Percentiles rank a stretch among this genome's conserved stretches.
Evolutionary conservation across 2,888 invertebrate species (phyloP).

Genomic region (Nymphalis urticae): DNA sequence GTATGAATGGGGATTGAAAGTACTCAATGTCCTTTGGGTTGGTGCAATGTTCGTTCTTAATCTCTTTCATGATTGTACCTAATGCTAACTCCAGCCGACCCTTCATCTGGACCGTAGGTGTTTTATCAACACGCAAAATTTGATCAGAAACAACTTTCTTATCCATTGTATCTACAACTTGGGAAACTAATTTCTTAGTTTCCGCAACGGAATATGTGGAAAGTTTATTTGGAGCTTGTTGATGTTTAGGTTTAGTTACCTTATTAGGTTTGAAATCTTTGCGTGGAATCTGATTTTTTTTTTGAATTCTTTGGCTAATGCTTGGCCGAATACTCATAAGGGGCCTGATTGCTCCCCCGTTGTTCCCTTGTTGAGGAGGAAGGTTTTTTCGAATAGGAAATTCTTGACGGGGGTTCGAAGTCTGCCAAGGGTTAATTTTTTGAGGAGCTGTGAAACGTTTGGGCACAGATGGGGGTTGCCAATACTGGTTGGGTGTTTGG

Average conservation of each 20-base stretch:
- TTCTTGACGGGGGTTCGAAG: conserved; percentile 11
- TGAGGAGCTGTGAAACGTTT: conserved; percentile 48
- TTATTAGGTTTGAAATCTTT: conserved; percentile 50
- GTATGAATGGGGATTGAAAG: conserved; percentile 38
- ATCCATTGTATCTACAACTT: conserved; percentile 15
- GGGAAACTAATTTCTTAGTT: conserved; percentile 30
- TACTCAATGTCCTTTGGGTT: conserved; percentile 28
- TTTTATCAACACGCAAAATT: conserved; percentile 48
- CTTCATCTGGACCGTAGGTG: conserved; percentile 51
- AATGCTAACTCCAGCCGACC: conserved; percentile 69
- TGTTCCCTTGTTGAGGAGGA: conserved; percentile 21
- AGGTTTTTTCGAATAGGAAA: conserved; percentile 14
- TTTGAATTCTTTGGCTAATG: conserved; percentile 40
- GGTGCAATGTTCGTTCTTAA: conserved; percentile 44
- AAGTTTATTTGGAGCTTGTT: conserved; percentile 45
- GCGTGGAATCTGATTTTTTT: conserved; percentile 31
- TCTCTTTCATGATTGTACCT: conserved; percentile 59
- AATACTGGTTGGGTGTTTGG: conserved; percentile 42
- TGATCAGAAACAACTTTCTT: conserved; percentile 26
- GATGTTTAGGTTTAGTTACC: conserved; percentile 49
- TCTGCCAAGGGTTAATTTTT: conserved; percentile 37
- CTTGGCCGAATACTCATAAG: conserved; percentile 41
- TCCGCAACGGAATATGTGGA: conserved; percentile 37
- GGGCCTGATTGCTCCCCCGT: not conserved
- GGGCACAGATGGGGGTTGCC: conserved; percentile 40